Conservation (phyloP, 2,797 vertebrate species). For the Acanthurus lineatus region DNA sequence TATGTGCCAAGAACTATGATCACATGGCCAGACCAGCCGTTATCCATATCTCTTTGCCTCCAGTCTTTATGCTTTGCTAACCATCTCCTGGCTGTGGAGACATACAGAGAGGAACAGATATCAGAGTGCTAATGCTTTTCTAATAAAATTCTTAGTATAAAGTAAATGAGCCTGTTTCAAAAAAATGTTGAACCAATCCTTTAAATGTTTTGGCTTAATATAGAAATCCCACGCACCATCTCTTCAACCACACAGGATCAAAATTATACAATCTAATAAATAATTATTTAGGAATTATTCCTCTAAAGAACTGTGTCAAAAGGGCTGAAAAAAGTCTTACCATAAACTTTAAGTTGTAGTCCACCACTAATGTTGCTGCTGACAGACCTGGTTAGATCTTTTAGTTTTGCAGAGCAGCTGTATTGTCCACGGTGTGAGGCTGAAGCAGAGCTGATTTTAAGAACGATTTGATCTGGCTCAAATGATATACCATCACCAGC, state of each 20-base stretch:
- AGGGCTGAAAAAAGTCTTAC: conserved; percentile 55
- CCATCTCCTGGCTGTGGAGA: background rate
- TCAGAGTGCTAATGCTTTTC: background rate
- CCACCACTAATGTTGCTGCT: background rate
- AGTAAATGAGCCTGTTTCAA: background rate
- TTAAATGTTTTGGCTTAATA: background rate
- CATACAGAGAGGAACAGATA: background rate
- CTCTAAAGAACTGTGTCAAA: background rate
- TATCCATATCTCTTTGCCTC: too few relatives aligned
- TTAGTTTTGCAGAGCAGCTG: conserved; percentile 62
- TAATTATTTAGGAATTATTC: background rate
- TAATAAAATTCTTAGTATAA: background rate
- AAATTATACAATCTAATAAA: background rate
- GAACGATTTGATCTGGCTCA: rapidly evolving
- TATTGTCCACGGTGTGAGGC: conserved; percentile 28
- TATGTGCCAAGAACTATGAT: background rate
- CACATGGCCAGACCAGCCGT: background rate
- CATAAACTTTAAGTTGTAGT: conserved; percentile 53
- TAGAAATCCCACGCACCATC: too few relatives aligned
- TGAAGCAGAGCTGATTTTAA: conserved; percentile 47
- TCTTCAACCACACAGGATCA: background rate
- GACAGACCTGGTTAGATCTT: conserved; percentile 43
- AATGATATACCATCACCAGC: rapidly evolving
- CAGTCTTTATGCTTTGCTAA: background rate
- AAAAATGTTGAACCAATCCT: background rate